A percentile compares a stretch with the other conserved stretches of the same genome.
Evolutionary conservation across 1,140 invertebrate genomes (phyloP).

Genomic region (Mesaphorura yosii): DNA sequence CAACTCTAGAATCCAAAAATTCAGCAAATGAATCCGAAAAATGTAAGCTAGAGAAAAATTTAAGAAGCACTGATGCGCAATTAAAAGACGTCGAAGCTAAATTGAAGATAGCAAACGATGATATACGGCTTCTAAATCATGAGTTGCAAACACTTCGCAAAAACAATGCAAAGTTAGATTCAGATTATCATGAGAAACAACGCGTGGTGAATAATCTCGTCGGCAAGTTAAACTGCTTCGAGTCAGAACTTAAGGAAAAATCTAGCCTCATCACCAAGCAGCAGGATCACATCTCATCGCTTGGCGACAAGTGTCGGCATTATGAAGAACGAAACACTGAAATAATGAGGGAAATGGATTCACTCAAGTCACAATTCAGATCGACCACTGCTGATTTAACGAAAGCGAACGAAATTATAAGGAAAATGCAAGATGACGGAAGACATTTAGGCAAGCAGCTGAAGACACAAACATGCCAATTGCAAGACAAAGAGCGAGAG

Average conservation of each 20-base stretch:
- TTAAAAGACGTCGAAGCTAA: neutral
- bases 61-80: neutral
- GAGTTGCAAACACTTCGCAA: neutral
- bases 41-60: neutral
- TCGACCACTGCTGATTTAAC: neutral
- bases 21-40: neutral
- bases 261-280: neutral
- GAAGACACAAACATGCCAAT: neutral
- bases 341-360: neutral
- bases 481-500: neutral
- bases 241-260: neutral
- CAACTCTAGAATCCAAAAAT: neutral
- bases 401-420: neutral
- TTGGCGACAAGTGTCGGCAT: neutral
- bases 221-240: neutral
- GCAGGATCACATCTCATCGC: neutral
- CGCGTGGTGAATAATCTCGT: neutral
- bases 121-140: neutral
- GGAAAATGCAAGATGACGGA: neutral
- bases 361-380: neutral
- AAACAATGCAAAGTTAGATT: neutral
- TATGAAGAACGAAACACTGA: neutral
- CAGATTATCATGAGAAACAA: neutral
- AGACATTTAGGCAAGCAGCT: neutral
- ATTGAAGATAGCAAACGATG: neutral